Conservation (phyloP, 2,888 invertebrate genomes). For the Suillia variegata region DNA sequence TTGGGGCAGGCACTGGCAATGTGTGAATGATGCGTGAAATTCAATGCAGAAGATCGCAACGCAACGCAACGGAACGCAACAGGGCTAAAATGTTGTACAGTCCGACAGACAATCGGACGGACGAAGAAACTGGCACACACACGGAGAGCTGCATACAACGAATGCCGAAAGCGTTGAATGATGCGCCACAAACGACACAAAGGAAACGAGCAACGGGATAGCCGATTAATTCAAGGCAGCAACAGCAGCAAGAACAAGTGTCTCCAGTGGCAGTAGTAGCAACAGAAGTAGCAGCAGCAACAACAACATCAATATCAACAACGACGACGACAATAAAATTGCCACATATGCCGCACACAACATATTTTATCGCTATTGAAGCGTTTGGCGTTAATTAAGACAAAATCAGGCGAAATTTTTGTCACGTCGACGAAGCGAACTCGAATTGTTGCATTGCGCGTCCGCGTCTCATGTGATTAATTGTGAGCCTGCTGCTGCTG, state of each 20-base stretch:
- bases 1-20: slow-evolving; percentile 40
- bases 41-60: slow-evolving; percentile 39
- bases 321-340: not conserved
- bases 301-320: slow-evolving; percentile 2
- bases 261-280: slow-evolving; percentile 4
- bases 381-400: slow-evolving; percentile 61
- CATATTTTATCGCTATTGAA: slow-evolving; percentile 60
- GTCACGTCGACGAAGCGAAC: slow-evolving; percentile 43
- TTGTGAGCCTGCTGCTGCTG: slow-evolving; percentile 33
- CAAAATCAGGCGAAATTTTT: slow-evolving; percentile 59
- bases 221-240: too few species aligned
- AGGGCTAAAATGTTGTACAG: slow-evolving; percentile 22
- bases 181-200: slow-evolving; percentile 29
- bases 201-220: too few species aligned
- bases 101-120: not conserved
- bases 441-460: slow-evolving; percentile 25
- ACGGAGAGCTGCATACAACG: not conserved
- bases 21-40: slow-evolving; percentile 59
- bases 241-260: too few species aligned
- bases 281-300: slow-evolving; percentile 20
- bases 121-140: not conserved
- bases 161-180: slow-evolving; percentile 35
- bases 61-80: slow-evolving; percentile 20
- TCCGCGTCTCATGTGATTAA: slow-evolving; percentile 38
- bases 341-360: slow-evolving; percentile 22